Base-by-base conservation (phyloP, 2,888 invertebrate genomes). In the Chromoteleia sp. region DNA sequence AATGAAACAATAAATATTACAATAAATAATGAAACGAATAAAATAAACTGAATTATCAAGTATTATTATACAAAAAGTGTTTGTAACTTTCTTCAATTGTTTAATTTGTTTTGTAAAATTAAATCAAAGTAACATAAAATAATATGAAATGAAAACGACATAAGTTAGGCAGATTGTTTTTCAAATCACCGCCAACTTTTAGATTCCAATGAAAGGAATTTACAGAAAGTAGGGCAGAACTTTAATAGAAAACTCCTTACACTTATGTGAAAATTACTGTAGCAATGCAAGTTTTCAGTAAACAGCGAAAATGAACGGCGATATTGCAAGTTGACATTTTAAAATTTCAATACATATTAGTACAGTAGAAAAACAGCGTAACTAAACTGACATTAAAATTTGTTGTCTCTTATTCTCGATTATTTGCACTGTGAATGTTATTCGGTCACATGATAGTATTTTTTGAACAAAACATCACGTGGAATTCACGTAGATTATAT, bases 161-260 rank as follows among this genome's bases (percentile, higher is more conserved):
- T 43, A 61, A 61, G 30, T 63, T 45, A 33, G 19, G 45, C 41
- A 39, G 43, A 61, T 30, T 33, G 30, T 48, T 63, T 63, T 45
- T 33, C 48, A 63, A 63, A 63, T 63, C 41, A 43, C 15, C 14
- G 30, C 30, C 19, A 15, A 33, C 29, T 45, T 63, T 63, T 45
- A 30, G 43, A 19, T 45, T 29, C 30, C 17, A 33, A 30, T 63
- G 30, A 48, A 63, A 63, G 33, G 33, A 30, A 30, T 30, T 14
- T 5, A 41, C 21, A 7, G 61, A 45, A 63, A 63, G 61, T 63
- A 45, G 61, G 61, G 33, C 61, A 19, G 25, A 33, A 63, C 25
- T 63, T 63, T 63, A 63, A 63, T 63, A 63, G 61, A 63, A 63
- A 43, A 45, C 48, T 63, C 25, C 21, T 17, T 19, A 33, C 45